A percentile compares a stretch with the other conserved stretches of the same genome.
Conservation (phyloP, 2,113 vertebrate genomes). For the pig (Sus scrofa) region DNA sequence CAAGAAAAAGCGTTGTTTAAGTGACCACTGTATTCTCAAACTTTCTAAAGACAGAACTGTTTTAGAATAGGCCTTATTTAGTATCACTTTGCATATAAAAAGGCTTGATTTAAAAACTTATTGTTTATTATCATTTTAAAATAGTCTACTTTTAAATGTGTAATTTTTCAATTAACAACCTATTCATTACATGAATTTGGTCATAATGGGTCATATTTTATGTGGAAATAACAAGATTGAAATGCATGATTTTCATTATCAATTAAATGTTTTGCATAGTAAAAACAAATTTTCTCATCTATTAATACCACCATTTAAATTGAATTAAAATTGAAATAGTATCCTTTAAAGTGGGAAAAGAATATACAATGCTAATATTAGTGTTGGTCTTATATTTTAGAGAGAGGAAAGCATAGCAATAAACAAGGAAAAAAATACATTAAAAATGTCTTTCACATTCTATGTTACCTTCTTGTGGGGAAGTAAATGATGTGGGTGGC, state of each 20-base stretch:
- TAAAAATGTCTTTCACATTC: slow-evolving; percentile 53
- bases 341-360: slow-evolving; percentile 14
- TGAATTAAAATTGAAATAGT: background rate
- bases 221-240: background rate
- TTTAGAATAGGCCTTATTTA: background rate
- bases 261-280: slow-evolving; percentile 64
- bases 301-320: slow-evolving; percentile 65
- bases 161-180: background rate
- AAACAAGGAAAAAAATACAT: background rate
- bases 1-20: background rate
- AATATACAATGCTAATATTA: background rate
- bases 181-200: background rate
- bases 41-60: background rate
- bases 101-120: background rate
- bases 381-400: background rate
- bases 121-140: background rate
- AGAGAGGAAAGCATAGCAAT: slow-evolving; percentile 59
- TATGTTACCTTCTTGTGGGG: slow-evolving; percentile 56
- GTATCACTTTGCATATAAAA: background rate
- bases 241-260: slow-evolving; percentile 37
- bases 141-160: background rate
- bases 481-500: background rate
- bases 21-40: background rate
- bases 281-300: slow-evolving; percentile 63
- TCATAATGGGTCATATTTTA: background rate